Conservation (phyloP, 2,888 invertebrate species). For the Drosophila diplacantha region DNA sequence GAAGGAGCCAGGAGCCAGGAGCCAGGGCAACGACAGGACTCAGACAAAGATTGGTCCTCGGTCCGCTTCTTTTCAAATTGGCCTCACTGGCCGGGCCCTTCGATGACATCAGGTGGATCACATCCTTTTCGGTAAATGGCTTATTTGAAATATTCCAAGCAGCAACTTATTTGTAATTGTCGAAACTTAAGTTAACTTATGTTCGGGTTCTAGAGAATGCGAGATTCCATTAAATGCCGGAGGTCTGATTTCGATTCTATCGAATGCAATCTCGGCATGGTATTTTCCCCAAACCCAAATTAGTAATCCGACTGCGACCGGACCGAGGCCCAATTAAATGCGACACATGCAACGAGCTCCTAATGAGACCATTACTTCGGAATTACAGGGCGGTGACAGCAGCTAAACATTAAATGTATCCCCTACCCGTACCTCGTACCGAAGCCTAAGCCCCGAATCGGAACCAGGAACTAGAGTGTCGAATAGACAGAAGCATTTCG, state of each 20-base stretch:
- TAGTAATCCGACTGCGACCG: slow-evolving; percentile 24
- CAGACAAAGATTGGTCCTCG: slow-evolving; percentile 24
- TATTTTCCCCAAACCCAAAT: slow-evolving; percentile 33
- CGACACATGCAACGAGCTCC: slow-evolving; percentile 38
- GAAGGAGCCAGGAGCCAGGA: slow-evolving; percentile 11
- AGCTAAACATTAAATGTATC: slow-evolving; percentile 34
- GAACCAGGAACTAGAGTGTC: slow-evolving; percentile 51
- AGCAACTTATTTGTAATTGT: slow-evolving; percentile 48
- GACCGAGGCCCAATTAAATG: slow-evolving; percentile 45
- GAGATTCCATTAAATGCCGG: slow-evolving; percentile 3
- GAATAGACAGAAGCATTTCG: slow-evolving; percentile 57
- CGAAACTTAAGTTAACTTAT: slow-evolving; percentile 26
- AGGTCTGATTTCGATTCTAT: slow-evolving; percentile 11
- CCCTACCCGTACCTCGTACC: neutral
- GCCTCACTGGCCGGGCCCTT: slow-evolving; percentile 41
- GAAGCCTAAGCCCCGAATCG: neutral
- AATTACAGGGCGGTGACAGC: slow-evolving; percentile 49
- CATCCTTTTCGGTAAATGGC: slow-evolving; percentile 50
- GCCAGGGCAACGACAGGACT: slow-evolving; percentile 14
- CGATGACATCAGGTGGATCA: slow-evolving; percentile 49
- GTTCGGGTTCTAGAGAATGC: slow-evolving; percentile 23
- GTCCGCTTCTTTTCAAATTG: slow-evolving; percentile 50
- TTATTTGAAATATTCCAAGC: slow-evolving; percentile 55
- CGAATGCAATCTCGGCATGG: slow-evolving; percentile 23
- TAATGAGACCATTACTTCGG: slow-evolving; percentile 50